A percentile compares a stretch with the other conserved stretches of the same genome.
Evolutionary conservation across 2,797 vertebrate species (phyloP).

Genomic region (Pyrocephalus nanus): DNA sequence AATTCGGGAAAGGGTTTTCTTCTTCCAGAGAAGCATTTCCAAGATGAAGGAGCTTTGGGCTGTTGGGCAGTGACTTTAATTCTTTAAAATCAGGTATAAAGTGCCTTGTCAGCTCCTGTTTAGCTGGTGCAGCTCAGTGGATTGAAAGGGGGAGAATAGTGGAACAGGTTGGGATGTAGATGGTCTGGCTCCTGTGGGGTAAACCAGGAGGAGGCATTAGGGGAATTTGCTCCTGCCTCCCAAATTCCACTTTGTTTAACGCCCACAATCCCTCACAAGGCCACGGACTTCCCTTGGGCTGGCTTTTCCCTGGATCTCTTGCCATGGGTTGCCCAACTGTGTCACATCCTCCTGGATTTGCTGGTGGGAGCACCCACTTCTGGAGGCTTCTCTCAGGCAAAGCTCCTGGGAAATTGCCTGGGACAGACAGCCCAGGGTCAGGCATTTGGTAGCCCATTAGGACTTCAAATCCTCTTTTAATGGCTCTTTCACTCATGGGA

Average conservation of each 20-base stretch:
- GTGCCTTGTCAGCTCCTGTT: background rate
- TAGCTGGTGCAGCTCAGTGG: fast-evolving
- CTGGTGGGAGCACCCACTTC: background rate
- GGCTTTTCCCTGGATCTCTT: fast-evolving
- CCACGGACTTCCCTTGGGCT: background rate
- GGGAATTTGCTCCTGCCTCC: background rate
- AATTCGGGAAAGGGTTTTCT: background rate
- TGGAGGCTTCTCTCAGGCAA: background rate
- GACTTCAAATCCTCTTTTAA: background rate
- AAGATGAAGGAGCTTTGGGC: background rate
- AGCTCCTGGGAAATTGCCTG: background rate
- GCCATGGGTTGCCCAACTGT: fast-evolving
- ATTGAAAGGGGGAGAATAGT: too few relatives aligned
- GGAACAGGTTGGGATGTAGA: background rate
- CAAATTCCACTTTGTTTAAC: background rate
- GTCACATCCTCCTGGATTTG: background rate
- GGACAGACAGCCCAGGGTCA: background rate
- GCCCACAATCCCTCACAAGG: background rate
- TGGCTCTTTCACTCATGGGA: background rate
- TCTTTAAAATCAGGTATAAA: background rate
- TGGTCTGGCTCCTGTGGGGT: background rate
- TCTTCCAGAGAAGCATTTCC: background rate
- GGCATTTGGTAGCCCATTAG: background rate
- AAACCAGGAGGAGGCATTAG: background rate
- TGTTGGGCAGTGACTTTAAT: background rate